Conservation (phyloP, 2,888 invertebrate species). For the Tenthredo mesomela region DNA sequence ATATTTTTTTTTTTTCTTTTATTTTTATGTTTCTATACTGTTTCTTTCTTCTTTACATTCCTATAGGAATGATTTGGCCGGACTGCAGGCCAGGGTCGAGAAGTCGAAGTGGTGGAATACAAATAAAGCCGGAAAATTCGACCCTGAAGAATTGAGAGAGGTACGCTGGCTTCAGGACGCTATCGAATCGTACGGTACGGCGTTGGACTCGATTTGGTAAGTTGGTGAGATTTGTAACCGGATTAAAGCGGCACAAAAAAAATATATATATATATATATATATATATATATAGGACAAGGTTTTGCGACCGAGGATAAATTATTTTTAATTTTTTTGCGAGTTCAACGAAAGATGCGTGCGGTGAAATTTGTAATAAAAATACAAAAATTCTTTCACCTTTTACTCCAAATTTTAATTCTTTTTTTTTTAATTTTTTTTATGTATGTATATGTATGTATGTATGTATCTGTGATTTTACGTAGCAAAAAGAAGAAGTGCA, state of each 20-base stretch:
- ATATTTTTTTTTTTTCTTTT: not conserved
- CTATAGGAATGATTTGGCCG: conserved; percentile 68
- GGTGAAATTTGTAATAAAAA: not conserved
- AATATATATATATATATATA: no score
- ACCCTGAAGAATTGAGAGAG: conserved; percentile 69
- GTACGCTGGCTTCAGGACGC: conserved; percentile 72
- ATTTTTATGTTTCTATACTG: not conserved
- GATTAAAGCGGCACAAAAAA: not conserved
- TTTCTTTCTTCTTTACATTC: not conserved
- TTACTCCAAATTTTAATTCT: not conserved
- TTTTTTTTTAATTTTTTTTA: no score
- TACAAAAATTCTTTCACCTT: not conserved
- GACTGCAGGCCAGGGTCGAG: conserved; percentile 66
- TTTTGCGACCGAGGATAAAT: not conserved
- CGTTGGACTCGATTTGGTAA: conserved; percentile 71
- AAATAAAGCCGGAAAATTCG: conserved; percentile 64
- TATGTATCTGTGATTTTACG: not conserved
- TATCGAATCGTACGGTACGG: conserved; percentile 66
- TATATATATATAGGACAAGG: not conserved
- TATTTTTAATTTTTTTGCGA: not conserved
- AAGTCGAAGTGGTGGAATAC: conserved; percentile 70
- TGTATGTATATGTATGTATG: no score
- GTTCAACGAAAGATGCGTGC: not conserved
- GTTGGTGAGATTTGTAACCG: conserved; percentile 42
- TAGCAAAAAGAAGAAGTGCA: conserved; percentile 73